These are phyloP conservation scores for Aradus depressus DNA, from an alignment of 2,888 invertebrate genomes.

Conservation along the genomic window DNA sequence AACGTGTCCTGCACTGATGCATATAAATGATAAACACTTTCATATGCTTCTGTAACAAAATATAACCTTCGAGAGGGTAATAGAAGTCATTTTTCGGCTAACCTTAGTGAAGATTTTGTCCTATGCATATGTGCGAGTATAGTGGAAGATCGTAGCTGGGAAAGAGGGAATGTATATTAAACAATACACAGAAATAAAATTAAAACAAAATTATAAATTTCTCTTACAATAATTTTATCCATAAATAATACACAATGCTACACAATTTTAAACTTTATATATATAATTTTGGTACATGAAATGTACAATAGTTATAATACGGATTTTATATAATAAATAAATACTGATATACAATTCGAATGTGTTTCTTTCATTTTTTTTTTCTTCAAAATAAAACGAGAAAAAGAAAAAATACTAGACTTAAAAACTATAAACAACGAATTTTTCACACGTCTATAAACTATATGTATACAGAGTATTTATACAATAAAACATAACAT, in stretches of 20 bases:
- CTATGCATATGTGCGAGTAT: background rate
- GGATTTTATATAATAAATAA: constrained; percentile 25
- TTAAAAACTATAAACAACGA: constrained; percentile 28
- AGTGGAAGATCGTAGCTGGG: too few species aligned
- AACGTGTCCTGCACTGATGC: too few species aligned
- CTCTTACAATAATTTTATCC: constrained; percentile 27
- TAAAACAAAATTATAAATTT: constrained; percentile 12
- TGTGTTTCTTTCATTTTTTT: constrained; percentile 10
- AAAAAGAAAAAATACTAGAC: constrained; percentile 20
- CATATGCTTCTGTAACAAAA: too few species aligned
- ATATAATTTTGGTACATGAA: constrained; percentile 31
- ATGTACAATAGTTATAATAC: constrained; percentile 29
- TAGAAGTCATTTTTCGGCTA: too few species aligned
- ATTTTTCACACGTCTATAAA: constrained; percentile 24
- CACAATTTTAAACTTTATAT: constrained; percentile 27
- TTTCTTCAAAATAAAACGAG: constrained; percentile 16
- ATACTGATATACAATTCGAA: constrained; percentile 24
- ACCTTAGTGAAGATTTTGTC: background rate
- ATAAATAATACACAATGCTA: constrained; percentile 32
- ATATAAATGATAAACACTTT: too few species aligned
- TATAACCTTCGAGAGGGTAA: too few species aligned
- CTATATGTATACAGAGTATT: constrained; percentile 27
- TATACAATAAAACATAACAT: constrained; percentile 27
- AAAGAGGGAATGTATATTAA: background rate
- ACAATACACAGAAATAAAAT: constrained; percentile 12